A percentile compares a stretch with the other conserved stretches of the same genome.
Conservation (phyloP, 2,113 vertebrate species). For the Sclerurus mexicanus region DNA sequence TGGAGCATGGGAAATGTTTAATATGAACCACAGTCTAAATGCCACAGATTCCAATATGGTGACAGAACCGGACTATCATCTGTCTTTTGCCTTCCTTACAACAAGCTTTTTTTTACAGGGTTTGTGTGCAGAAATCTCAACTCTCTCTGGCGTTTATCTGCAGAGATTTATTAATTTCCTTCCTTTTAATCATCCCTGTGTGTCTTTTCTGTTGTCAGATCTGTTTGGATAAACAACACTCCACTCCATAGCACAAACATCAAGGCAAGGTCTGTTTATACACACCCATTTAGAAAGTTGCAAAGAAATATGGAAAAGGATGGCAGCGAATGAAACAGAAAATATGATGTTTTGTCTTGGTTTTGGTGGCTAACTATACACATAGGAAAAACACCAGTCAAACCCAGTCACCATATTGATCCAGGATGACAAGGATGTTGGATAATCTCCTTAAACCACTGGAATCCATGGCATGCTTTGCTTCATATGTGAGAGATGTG, state of each 20-base stretch:
- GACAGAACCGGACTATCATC: neutral
- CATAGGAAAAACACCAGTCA: conserved; percentile 35
- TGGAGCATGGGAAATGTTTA: neutral
- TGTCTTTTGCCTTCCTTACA: neutral
- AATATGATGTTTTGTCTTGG: conserved; percentile 7
- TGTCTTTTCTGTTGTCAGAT: neutral
- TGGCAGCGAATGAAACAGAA: conserved; percentile 51
- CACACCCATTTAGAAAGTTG: neutral
- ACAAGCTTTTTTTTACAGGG: neutral
- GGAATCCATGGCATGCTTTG: neutral
- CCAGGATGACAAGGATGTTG: neutral
- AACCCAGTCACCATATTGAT: conserved; percentile 3
- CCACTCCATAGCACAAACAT: neutral
- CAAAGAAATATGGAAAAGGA: conserved; percentile 29
- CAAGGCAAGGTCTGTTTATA: neutral
- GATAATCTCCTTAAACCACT: neutral
- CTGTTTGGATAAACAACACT: conserved; percentile 72
- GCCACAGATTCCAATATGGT: conserved; percentile 30
- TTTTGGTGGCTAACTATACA: conserved; percentile 30
- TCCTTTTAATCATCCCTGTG: neutral
- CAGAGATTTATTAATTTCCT: neutral
- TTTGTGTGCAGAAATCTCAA: neutral
- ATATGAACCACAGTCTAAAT: neutral
- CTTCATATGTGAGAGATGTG: neutral
- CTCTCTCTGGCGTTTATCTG: neutral